Evolutionary conservation across 2,888 invertebrate species (phyloP).

Genomic region (Stictocephala bisonia): DNA sequence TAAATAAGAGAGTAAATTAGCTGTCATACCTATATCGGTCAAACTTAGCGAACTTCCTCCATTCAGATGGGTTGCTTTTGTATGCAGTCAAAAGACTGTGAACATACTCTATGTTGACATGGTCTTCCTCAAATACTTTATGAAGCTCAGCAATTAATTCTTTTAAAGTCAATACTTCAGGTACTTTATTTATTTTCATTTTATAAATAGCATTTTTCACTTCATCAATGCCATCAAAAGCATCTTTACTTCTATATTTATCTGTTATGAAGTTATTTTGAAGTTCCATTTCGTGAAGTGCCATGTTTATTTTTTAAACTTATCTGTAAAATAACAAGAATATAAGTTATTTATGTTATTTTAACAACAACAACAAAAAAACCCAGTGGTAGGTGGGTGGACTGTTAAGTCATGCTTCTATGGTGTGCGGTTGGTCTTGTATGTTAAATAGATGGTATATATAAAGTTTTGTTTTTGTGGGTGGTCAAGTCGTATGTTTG

Average conservation of each 20-base stretch:
- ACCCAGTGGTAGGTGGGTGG: too few species aligned
- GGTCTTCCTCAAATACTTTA: constrained; percentile 80
- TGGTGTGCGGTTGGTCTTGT: too few species aligned
- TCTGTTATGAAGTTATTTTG: background rate
- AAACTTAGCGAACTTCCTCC: constrained; percentile 95
- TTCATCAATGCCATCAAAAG: too few species aligned
- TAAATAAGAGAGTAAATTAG: background rate
- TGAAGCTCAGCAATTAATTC: constrained; percentile 78
- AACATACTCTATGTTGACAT: constrained; percentile 92
- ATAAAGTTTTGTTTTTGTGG: too few species aligned
- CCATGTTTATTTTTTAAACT: background rate
- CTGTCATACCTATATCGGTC: constrained; percentile 84
- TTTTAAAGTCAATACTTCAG: constrained; percentile 66
- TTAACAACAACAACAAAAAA: too few species aligned
- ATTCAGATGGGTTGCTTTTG: constrained; percentile 89
- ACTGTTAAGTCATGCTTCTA: too few species aligned
- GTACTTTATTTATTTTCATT: constrained; percentile 21
- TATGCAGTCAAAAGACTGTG: constrained; percentile 82
- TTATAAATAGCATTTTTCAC: too few species aligned
- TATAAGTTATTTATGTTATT: too few species aligned
- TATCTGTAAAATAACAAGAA: too few species aligned
- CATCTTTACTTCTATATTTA: constrained; percentile 23
- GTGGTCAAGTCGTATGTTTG: too few species aligned
- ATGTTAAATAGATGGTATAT: too few species aligned
- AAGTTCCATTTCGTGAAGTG: background rate